These are phyloP conservation scores for Brachionus calyciflorus DNA, from an alignment of 1,140 invertebrate species.

Conservation along the genomic window DNA sequence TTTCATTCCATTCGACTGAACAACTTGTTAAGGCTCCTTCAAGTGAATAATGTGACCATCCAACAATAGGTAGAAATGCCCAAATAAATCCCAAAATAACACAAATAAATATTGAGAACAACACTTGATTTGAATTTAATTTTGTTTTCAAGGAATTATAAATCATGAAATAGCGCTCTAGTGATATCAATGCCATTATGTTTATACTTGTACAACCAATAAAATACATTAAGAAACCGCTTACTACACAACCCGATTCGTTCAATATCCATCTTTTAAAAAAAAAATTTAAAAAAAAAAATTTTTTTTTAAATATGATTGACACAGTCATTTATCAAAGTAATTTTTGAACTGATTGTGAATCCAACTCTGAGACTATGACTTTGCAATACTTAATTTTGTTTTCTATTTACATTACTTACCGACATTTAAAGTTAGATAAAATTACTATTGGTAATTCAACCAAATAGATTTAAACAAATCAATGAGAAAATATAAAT, in stretches of 20 bases:
- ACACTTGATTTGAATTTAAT: neutral
- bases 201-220: slow-evolving; percentile 39
- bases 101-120: neutral
- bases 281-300: neutral
- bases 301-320: neutral
- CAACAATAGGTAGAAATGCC: neutral
- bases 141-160: neutral
- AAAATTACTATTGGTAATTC: slow-evolving; percentile 10
- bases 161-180: slow-evolving; percentile 27
- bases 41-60: slow-evolving; percentile 39
- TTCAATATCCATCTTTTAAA: slow-evolving; percentile 12
- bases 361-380: too few relatives aligned
- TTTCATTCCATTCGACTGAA: slow-evolving; percentile 32
- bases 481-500: neutral
- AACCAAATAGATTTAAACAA: slow-evolving; percentile 8
- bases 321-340: too few relatives aligned
- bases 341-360: too few relatives aligned
- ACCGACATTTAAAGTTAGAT: slow-evolving; percentile 20
- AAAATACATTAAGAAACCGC: slow-evolving; percentile 25
- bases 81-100: neutral
- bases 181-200: slow-evolving; percentile 21
- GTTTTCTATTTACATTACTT: too few relatives aligned
- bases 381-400: too few relatives aligned
- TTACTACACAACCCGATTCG: neutral
- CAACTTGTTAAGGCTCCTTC: slow-evolving; percentile 38